phyloP scores from a whole-genome alignment of 2,888 invertebrate genomes.

The Drosophila peninsularis region DNA sequence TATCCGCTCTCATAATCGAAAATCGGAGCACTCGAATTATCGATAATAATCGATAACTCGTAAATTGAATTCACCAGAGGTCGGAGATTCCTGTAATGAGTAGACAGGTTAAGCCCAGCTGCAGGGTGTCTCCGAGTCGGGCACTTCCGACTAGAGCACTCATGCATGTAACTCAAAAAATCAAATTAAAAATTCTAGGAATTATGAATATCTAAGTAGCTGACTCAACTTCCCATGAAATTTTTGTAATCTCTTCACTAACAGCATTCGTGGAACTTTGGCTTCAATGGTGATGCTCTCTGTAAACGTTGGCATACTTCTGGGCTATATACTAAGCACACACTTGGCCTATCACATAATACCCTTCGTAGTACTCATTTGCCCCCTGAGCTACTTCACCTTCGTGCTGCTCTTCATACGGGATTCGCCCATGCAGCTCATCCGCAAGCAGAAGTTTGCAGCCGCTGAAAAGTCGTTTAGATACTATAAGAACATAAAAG shows the following conservation, averaged over 20 bases:
- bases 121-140: too few species aligned
- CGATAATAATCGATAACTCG: too few species aligned
- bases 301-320: conserved; percentile 77
- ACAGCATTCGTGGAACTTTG: conserved; percentile 82
- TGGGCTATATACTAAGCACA: conserved; percentile 77
- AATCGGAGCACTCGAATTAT: too few species aligned
- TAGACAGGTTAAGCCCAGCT: too few species aligned
- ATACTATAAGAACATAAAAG: conserved; percentile 78
- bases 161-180: too few species aligned
- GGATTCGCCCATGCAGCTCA: conserved; percentile 80
- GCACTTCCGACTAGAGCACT: too few species aligned
- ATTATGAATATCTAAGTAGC: too few species aligned
- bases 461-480: conserved; percentile 77
- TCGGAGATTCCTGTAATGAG: too few species aligned
- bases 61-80: too few species aligned
- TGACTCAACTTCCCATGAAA: neutral
- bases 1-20: too few species aligned
- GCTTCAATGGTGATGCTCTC: conserved; percentile 79
- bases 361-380: conserved; percentile 66
- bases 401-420: conserved; percentile 62
- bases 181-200: too few species aligned
- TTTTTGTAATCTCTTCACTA: conserved; percentile 5
- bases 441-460: conserved; percentile 59
- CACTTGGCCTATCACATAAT: conserved; percentile 72
- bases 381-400: conserved; percentile 71